Base-by-base conservation (phyloP, 1,140 invertebrate species). In the Bombus breviceps region DNA sequence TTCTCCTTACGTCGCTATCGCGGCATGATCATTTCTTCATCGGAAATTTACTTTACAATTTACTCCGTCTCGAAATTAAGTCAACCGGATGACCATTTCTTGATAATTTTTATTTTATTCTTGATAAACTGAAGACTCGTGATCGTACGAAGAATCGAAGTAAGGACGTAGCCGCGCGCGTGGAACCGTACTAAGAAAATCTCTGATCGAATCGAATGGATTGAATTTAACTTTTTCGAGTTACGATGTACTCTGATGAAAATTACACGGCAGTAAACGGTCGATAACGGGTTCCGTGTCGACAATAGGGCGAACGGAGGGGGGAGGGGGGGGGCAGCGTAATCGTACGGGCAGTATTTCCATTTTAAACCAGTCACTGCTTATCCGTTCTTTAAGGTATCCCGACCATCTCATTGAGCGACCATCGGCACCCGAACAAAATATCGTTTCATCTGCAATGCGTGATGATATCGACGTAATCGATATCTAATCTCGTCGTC, bases 401-500 rank as follows among this genome's bases (percentile, higher is more conserved):
- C 66, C 41, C 76, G 28, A 78, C n/a, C n/a, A n/a, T 81, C 43
- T 39, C 80, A 78, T 34, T 68, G 62, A 74, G 25, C 28, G 78
- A 32, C 68, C 39, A 80, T 64, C 76, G 77, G 41, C 68, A 39
- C 57, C 76, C 66, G 41, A 22, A 37, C 68, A 41, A 86, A 86
- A 81, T 88, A 88, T 82, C 88, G 73, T 88, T 85, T 59, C 76
- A 62, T 77, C 68, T n/a, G 76, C 88, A 53, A 86, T 77, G 78
- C 86, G 88, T 78, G 83, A 88, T 74, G 78, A 88, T 74, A 77
- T 47, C 79, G 81, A 80, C 79, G 79, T 83, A 88, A 86, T 89
- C 88, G 83, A 89, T 88, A 89, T 88, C 88, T 89, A 89, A 89
- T 89, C 84, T 89, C 78, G 71, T 71, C 88, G 84, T 82, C 80